phyloP scores from a whole-genome alignment of 2,888 invertebrate species.

The Brenthis daphne region DNA sequence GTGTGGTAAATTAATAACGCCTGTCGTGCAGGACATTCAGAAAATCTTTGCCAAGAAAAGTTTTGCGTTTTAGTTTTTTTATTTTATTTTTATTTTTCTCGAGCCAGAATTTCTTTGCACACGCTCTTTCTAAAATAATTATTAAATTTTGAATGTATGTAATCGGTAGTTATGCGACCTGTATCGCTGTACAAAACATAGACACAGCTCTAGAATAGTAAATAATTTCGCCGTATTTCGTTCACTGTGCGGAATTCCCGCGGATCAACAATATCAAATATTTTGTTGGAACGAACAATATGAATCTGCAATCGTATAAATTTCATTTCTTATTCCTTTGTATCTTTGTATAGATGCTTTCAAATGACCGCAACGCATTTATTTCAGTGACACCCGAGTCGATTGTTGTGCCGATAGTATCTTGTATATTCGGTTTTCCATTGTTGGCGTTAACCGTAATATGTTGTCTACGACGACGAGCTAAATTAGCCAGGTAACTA shows the following conservation, averaged over 20 bases:
- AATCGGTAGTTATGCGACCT: too few relatives aligned
- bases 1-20: too few relatives aligned
- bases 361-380: constrained; percentile 42
- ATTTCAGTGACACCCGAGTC: constrained; percentile 92
- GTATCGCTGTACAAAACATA: not conserved
- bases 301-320: constrained; percentile 27
- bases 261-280: constrained; percentile 5
- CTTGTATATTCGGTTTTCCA: constrained; percentile 95
- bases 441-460: constrained; percentile 92
- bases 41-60: too few relatives aligned
- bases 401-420: constrained; percentile 93
- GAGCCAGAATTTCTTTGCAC: too few relatives aligned
- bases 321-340: constrained; percentile 28
- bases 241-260: not conserved
- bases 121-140: too few relatives aligned
- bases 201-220: not conserved
- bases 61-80: too few relatives aligned
- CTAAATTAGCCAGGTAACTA: constrained; percentile 86
- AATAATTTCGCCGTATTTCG: not conserved
- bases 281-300: constrained; percentile 4
- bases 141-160: too few relatives aligned
- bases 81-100: too few relatives aligned
- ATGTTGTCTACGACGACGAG: constrained; percentile 91
- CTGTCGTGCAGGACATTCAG: too few relatives aligned
- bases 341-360: constrained; percentile 26